These are phyloP conservation scores for Eupsittula cactorum DNA, from an alignment of 2,113 vertebrate genomes.

Conservation along the genomic window DNA sequence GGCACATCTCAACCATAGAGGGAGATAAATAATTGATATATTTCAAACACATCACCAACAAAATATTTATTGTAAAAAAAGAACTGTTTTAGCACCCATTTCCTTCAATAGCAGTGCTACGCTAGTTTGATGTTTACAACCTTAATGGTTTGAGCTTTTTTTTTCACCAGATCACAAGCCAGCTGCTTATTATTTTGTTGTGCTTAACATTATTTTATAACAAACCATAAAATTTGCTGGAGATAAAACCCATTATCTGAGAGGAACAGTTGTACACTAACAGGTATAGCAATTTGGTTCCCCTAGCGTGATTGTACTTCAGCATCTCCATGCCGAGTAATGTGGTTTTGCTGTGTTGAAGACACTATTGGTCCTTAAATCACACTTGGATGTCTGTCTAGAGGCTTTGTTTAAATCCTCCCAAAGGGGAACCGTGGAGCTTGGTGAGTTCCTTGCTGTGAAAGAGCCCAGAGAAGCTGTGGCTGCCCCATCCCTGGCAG, in stretches of 20 bases:
- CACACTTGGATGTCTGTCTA: neutral
- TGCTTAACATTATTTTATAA: constrained; percentile 56
- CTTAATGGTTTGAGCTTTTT: neutral
- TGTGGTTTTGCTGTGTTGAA: neutral
- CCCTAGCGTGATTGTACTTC: neutral
- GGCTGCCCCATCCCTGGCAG: neutral
- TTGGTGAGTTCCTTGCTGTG: neutral
- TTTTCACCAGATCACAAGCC: neutral
- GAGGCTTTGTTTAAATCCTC: neutral
- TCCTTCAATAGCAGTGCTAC: neutral
- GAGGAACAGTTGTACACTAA: neutral
- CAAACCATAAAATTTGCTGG: neutral
- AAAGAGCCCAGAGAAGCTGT: neutral
- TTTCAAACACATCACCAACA: constrained; percentile 46
- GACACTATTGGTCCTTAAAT: neutral
- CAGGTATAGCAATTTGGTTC: neutral
- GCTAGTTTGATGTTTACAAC: neutral
- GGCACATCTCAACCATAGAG: constrained; percentile 17
- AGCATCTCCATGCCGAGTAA: neutral
- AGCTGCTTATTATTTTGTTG: constrained; percentile 35
- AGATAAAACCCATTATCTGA: constrained; percentile 2
- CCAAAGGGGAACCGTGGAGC: rapidly evolving
- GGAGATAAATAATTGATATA: constrained; percentile 60
- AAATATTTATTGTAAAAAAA: constrained; percentile 59
- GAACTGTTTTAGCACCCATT: constrained; percentile 42